Evolutionary conservation across 2,797 vertebrate species (phyloP).

Genomic region (Spinus olivaceus): DNA sequence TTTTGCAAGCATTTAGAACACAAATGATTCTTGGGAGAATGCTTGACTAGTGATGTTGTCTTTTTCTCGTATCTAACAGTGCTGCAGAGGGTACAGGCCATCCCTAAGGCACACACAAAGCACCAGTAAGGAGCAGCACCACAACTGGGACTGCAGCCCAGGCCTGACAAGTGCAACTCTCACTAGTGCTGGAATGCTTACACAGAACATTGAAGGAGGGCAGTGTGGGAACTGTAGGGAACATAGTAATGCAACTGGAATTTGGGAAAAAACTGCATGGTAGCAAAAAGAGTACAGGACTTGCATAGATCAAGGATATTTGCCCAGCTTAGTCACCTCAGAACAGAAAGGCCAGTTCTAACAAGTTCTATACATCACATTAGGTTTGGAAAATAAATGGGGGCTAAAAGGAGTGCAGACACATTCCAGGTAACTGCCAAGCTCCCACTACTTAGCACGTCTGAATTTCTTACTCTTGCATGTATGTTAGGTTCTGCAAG

Average conservation of each 20-base stretch:
- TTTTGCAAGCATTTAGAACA: background rate
- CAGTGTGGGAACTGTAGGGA: background rate
- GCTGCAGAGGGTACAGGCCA: background rate
- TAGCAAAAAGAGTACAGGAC: background rate
- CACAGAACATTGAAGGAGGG: background rate
- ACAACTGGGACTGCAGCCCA: background rate
- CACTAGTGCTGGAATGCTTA: background rate
- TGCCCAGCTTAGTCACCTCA: background rate
- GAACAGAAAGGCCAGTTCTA: background rate
- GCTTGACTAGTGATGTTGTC: background rate
- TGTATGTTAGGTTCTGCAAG: background rate
- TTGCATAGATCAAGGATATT: background rate
- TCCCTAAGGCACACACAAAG: background rate
- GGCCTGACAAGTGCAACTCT: background rate
- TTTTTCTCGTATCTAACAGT: background rate
- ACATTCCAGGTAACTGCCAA: background rate
- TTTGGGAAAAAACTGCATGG: rapidly evolving
- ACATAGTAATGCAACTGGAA: background rate
- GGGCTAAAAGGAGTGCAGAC: background rate
- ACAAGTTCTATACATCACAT: background rate
- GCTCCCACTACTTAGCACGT: background rate
- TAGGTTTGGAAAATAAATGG: background rate
- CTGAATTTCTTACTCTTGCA: background rate
- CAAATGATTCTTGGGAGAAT: background rate
- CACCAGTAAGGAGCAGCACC: background rate